These are phyloP conservation scores for Melieria picta DNA, from an alignment of 2,888 invertebrate species.

Conservation along the genomic window DNA sequence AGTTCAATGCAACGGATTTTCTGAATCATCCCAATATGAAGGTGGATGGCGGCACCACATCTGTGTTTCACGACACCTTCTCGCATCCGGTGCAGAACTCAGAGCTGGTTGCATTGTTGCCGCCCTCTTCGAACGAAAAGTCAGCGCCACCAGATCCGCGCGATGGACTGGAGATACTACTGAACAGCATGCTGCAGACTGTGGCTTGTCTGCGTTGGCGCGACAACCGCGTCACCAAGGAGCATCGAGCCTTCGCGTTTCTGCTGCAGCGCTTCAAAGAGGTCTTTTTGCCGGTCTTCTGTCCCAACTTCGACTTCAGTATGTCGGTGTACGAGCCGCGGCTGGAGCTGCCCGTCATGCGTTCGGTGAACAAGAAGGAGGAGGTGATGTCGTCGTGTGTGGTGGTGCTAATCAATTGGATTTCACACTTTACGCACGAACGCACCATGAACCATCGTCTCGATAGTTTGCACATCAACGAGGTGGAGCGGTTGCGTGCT, in stretches of 20 bases:
- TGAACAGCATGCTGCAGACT: slow-evolving; percentile 92
- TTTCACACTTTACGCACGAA: slow-evolving; percentile 84
- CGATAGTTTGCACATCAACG: slow-evolving; percentile 61
- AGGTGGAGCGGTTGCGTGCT: slow-evolving; percentile 60
- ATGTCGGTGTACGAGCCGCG: slow-evolving; percentile 86
- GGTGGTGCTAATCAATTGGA: slow-evolving; percentile 89
- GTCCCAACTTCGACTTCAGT: slow-evolving; percentile 83
- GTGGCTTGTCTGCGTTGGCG: slow-evolving; percentile 91
- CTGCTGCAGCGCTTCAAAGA: slow-evolving; percentile 90
- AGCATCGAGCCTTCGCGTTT: slow-evolving; percentile 87
- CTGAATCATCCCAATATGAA: slow-evolving; percentile 73
- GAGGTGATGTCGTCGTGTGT: slow-evolving; percentile 76
- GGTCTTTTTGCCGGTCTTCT: slow-evolving; percentile 89
- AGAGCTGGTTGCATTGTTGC: slow-evolving; percentile 82
- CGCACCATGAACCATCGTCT: slow-evolving; percentile 64
- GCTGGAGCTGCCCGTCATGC: slow-evolving; percentile 80
- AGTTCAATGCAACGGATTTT: slow-evolving; percentile 70
- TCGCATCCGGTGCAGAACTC: slow-evolving; percentile 81
- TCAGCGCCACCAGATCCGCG: slow-evolving; percentile 84
- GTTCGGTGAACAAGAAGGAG: slow-evolving; percentile 72
- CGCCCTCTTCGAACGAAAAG: slow-evolving; percentile 86
- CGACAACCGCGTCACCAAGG: slow-evolving; percentile 81
- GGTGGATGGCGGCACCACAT: slow-evolving; percentile 68
- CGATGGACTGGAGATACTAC: slow-evolving; percentile 86
- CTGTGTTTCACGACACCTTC: slow-evolving; percentile 80